Percentiles rank a stretch among this genome's conserved stretches.
phyloP scores from a whole-genome alignment of 2,888 invertebrate genomes.

The Merodon equestris region DNA sequence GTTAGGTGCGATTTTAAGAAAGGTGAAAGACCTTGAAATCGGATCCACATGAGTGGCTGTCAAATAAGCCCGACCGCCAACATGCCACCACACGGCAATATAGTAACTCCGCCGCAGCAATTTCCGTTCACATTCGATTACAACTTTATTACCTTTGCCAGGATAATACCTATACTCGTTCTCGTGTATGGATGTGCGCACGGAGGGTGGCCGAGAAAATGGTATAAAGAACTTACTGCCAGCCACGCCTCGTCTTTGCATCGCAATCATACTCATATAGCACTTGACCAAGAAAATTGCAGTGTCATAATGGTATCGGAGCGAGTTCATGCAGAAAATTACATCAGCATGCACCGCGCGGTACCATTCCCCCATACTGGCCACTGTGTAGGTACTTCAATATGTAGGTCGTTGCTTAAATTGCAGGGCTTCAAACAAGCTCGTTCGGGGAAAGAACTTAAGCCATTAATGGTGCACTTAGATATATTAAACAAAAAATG shows the following conservation, averaged over 20 bases:
- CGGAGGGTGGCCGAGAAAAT: neutral
- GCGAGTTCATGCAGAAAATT: slow-evolving; percentile 67
- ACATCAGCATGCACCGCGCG: slow-evolving; percentile 39
- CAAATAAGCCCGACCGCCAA: too few species aligned
- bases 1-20: slow-evolving; percentile 16
- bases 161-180: too few species aligned
- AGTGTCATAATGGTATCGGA: slow-evolving; percentile 64
- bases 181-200: too few species aligned
- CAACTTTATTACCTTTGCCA: slow-evolving; percentile 36
- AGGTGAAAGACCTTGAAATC: slow-evolving; percentile 36
- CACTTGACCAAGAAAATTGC: slow-evolving; percentile 67
- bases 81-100: too few species aligned
- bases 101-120: too few species aligned
- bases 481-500: slow-evolving; percentile 55
- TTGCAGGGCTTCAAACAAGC: slow-evolving; percentile 60
- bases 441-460: slow-evolving; percentile 44
- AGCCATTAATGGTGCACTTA: slow-evolving; percentile 66
- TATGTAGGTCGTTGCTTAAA: slow-evolving; percentile 61
- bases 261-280: too few species aligned
- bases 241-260: slow-evolving; percentile 13
- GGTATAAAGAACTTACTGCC: slow-evolving; percentile 27
- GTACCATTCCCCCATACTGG: neutral
- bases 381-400: neutral
- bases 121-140: slow-evolving; percentile 35
- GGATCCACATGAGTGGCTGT: neutral